Evolutionary conservation across 2,888 invertebrate species (phyloP).

Genomic region (Drepanosiphum platanoidis): DNA sequence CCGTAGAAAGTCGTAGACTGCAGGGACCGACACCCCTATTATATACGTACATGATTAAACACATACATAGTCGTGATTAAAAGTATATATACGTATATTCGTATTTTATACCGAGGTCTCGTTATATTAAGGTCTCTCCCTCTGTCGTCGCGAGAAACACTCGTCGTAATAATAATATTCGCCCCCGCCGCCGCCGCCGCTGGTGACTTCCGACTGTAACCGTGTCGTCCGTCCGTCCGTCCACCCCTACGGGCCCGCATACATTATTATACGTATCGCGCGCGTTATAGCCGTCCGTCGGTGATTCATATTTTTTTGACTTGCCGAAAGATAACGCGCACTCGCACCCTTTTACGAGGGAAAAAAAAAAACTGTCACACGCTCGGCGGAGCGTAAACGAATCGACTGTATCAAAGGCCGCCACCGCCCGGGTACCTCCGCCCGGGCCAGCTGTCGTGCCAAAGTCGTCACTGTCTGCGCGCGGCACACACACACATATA

Average conservation of each 20-base stretch:
- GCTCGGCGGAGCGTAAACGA: conserved; percentile 54
- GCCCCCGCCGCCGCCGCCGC: no score
- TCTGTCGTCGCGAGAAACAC: no score
- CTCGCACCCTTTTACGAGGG: conserved; percentile 36
- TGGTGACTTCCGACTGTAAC: neutral
- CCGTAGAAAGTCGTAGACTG: no score
- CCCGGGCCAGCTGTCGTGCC: conserved; percentile 31
- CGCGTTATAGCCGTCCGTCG: conserved; percentile 1
- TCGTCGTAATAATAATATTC: neutral
- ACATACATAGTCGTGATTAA: no score
- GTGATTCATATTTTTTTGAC: conserved; percentile 59
- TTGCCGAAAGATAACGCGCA: conserved; percentile 57
- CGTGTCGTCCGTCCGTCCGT: neutral
- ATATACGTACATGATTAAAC: no score
- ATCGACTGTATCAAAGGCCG: conserved; percentile 60
- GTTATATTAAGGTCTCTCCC: no score
- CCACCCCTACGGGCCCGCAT: neutral
- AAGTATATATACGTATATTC: no score
- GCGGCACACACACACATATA: neutral
- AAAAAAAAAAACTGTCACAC: conserved; percentile 59
- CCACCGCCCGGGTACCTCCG: conserved; percentile 6
- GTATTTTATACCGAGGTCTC: no score
- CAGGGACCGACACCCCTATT: no score
- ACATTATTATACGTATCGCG: neutral
- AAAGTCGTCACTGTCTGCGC: conserved; percentile 39